Conservation (phyloP, 2,797 vertebrate species). For the Perodicticus potto region DNA sequence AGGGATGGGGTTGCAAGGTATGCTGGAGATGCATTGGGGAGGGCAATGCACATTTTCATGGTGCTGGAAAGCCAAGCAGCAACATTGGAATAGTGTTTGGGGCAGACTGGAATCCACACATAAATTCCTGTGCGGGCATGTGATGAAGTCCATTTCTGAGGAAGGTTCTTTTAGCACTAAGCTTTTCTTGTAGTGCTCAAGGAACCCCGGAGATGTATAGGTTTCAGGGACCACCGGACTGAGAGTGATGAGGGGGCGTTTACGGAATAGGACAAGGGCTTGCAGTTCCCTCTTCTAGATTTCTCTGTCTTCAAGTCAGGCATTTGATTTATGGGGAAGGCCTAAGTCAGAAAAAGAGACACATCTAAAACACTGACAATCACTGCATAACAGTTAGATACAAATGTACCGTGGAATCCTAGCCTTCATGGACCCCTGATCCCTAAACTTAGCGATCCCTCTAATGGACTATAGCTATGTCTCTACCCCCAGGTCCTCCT, state of each 20-base stretch:
- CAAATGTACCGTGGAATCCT: background rate
- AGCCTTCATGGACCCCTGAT: background rate
- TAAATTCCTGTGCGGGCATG: background rate
- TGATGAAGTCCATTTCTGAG: background rate
- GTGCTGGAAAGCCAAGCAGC: background rate
- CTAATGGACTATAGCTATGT: background rate
- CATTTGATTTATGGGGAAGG: background rate
- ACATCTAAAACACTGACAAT: background rate
- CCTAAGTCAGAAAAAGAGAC: conserved; percentile 3
- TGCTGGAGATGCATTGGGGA: background rate
- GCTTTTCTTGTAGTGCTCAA: background rate
- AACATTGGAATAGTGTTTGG: background rate
- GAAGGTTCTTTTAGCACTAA: background rate
- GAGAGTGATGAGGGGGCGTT: background rate
- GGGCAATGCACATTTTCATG: background rate
- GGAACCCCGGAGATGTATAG: background rate
- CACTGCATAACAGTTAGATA: background rate
- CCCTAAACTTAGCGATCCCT: background rate
- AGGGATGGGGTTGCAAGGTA: background rate
- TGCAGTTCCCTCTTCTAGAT: background rate
- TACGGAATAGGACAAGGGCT: background rate
- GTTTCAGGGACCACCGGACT: background rate
- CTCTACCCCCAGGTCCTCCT: background rate
- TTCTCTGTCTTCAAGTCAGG: background rate
- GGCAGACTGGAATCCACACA: background rate